Evolutionary conservation across 2,888 invertebrate genomes (phyloP), one percentile per base, ranked within the genome.

Genomic region (Plagodis dolabraria): DNA sequence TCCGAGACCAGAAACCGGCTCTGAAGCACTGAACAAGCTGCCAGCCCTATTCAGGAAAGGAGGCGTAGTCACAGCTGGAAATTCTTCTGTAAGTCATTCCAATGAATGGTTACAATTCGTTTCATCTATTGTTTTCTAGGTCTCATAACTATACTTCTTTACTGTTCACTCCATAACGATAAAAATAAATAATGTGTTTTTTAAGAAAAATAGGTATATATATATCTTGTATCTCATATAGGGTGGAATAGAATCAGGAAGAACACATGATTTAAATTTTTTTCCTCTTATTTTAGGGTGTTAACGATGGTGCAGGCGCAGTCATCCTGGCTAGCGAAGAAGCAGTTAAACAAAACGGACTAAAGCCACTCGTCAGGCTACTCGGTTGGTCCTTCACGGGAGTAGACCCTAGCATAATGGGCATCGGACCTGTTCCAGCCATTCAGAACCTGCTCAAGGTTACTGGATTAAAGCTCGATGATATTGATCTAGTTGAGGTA

Each of bases 361-460:
- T 99, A 34, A 97, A 94, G 68, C 99, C 99, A 0, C 86, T 99
- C 53, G 99, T 97, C 6, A 94, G 98, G 60, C 91, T 99, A 9
- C 95, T 97, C 0, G 98, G 96, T 34, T 99, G 97, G 91, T 95
- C 97, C 10, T 94, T 96, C 67, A 96, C 98, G 47, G 98, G 98
- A 60, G 98, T 98, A 47, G 99, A 99, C 68, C 99, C 99, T 2
- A 95, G 95, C 72, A 96, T 99, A 70, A 99, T 99, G 99, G 99
- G 99, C 55, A 97, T 98, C 77, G 99, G 99, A 0, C 99, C 99
- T 1, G 98, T 97, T 7, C 96, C 98, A 0, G 98, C 99, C n/a
- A 98, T 99, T 54, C 94, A 95, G 73, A 96, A 96, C 76, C 93
- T 99, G 36, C 93, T 98, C 7, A 95, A 96, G 76, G 93, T 94